These are phyloP conservation scores for Hyposoter dolosus DNA, from an alignment of 2,888 invertebrate species.

Conservation along the genomic window DNA sequence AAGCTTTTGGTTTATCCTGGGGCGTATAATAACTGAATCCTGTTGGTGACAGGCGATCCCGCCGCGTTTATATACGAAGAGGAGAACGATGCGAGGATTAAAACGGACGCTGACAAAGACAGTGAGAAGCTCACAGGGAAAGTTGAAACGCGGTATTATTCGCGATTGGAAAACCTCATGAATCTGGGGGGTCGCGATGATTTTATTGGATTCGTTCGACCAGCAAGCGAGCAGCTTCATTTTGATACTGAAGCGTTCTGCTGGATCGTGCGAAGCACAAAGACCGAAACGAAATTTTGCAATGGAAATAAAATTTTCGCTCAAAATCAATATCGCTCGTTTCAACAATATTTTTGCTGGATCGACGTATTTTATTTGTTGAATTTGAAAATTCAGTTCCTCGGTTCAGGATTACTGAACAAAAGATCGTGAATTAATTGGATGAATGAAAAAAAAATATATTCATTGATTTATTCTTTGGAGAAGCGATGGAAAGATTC, in stretches of 20 bases:
- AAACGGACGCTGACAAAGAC: slow-evolving; percentile 15
- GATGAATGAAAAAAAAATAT: too few species aligned
- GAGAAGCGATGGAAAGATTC: neutral
- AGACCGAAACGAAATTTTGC: too few species aligned
- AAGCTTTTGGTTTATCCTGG: neutral
- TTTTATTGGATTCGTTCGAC: slow-evolving; percentile 19
- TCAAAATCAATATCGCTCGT: too few species aligned
- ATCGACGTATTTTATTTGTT: too few species aligned
- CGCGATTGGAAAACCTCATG: slow-evolving; percentile 4
- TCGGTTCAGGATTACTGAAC: neutral
- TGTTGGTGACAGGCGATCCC: slow-evolving; percentile 1
- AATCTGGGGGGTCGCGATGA: too few species aligned
- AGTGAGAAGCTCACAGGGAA: neutral
- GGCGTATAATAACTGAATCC: slow-evolving; percentile 26
- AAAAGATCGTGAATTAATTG: neutral
- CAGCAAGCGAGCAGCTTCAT: slow-evolving; percentile 10
- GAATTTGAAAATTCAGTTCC: too few species aligned
- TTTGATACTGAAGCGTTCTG: slow-evolving; percentile 10
- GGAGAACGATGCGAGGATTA: slow-evolving; percentile 15
- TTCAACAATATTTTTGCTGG: too few species aligned
- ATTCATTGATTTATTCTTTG: neutral
- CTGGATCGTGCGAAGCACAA: too few species aligned
- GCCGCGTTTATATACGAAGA: neutral
- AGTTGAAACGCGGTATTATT: neutral
- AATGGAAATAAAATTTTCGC: too few species aligned